These are phyloP conservation scores for Tychaedon coryphoeus DNA, from an alignment of 2,113 vertebrate genomes.

Conservation along the genomic window DNA sequence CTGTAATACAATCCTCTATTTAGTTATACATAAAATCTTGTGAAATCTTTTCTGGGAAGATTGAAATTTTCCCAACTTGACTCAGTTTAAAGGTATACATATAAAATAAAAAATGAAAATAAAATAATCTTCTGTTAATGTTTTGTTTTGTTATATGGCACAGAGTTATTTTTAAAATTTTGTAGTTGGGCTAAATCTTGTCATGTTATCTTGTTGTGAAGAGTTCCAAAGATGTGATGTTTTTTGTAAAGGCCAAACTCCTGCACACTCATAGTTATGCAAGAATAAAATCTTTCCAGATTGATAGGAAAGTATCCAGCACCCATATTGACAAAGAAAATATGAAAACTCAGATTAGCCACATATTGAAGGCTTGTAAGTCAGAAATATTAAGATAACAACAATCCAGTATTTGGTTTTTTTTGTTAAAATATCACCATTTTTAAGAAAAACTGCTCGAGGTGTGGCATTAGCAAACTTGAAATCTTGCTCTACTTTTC, in stretches of 20 bases:
- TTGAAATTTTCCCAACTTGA: background rate
- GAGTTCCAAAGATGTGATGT: background rate
- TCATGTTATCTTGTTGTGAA: background rate
- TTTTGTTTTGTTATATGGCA: background rate
- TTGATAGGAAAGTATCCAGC: background rate
- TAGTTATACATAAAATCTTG: background rate
- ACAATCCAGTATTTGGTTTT: background rate
- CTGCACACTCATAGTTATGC: background rate
- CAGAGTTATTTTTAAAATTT: background rate
- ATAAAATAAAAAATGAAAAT: background rate
- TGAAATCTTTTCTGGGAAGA: background rate
- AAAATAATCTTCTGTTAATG: background rate
- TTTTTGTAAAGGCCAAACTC: background rate
- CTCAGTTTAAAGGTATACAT: background rate
- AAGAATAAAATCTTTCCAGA: background rate
- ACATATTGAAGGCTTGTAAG: background rate
- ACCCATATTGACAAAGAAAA: background rate
- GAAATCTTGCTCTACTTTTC: background rate
- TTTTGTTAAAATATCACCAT: background rate
- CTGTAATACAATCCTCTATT: background rate
- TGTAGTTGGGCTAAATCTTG: background rate
- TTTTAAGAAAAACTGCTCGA: background rate
- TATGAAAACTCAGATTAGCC: background rate
- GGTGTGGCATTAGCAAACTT: background rate
- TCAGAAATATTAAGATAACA: background rate